Base-by-base conservation (phyloP, 2,797 vertebrate species). In the Cirrhinus mrigala region DNA sequence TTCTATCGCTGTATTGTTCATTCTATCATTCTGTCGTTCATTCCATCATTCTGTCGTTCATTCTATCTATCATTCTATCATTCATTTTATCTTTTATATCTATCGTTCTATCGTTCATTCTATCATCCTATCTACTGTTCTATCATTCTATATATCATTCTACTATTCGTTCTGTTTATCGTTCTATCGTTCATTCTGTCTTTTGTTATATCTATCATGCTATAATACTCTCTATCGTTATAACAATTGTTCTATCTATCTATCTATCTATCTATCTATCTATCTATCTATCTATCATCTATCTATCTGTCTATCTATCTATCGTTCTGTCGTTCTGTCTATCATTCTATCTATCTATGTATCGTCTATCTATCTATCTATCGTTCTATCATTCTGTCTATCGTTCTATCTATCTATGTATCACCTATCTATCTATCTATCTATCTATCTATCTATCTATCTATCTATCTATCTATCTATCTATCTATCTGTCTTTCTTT, bases 291-390 rank as follows among this genome's bases (percentile, higher is more conserved):
- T 76, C 74, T 3, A 3, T 76, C 50, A 3, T 56, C 29, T 1
- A 6, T 76, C 27, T 16, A 3, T 54, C 20, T 4, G 4, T 54
- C 48, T 29, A 14, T 75, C 16, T 1, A 0, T 75, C 22, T 40
- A n/a, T 60, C 3, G 0, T 0, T 78, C 29, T 4, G 4, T 78
- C 8, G 0, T 14, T 18, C 58, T 0, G 10, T 78, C 3, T 0
- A 9, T 77, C 33, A 40, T 6, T 77, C 27, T 3, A 15, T 58
- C 20, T 1, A 37, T 22, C n/a, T 6, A 18, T 76, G 9, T 33
- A 8, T 22, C 10, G 2, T 22, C 14, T 4, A 37, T 0, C 10
- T n/a, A 54, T 76, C 24, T 24, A 33, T 33, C 29, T 22, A 8
- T 22, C 7, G 6, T 24, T 20, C 1, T 10, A 4, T 24, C 5